Evolutionary conservation across 2,888 invertebrate genomes (phyloP).

Genomic region (Eubasilissa splendida): DNA sequence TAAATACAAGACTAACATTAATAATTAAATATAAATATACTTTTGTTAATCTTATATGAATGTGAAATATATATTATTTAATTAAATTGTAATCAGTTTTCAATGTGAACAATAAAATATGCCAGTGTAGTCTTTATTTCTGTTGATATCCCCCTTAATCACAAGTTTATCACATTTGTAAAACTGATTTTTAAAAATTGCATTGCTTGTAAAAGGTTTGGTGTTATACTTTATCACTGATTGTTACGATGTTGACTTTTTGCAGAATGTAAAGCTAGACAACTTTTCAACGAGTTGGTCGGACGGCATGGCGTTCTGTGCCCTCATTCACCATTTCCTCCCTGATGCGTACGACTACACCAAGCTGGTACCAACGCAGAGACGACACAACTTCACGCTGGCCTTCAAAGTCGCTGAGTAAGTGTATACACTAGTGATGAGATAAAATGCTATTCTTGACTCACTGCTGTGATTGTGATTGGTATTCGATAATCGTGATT

Average conservation of each 20-base stretch:
- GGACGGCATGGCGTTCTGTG: constrained; percentile 99
- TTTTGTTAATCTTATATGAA: no score
- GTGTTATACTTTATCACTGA: background rate
- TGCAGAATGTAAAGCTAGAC: constrained; percentile 95
- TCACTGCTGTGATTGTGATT: no score
- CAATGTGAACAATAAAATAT: no score
- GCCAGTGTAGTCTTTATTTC: no score
- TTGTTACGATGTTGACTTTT: constrained; percentile 57
- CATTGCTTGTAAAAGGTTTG: no score
- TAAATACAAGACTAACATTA: constrained; percentile 5
- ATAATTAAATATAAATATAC: background rate
- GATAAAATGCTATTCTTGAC: background rate
- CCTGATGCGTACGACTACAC: constrained; percentile 97
- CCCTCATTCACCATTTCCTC: constrained; percentile 97
- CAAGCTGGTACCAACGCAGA: constrained; percentile 88
- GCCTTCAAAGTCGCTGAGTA: constrained; percentile 99
- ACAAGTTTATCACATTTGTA: no score
- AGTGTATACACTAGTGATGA: constrained; percentile 65
- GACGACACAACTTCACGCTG: constrained; percentile 95
- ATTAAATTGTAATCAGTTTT: no score
- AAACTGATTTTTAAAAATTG: no score
- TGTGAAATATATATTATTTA: no score
- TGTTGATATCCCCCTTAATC: no score
- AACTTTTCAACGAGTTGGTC: constrained; percentile 99
- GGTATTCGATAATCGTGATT: no score